Evolutionary conservation across 2,888 invertebrate genomes (phyloP).

Genomic region (Nysson spinosus): DNA sequence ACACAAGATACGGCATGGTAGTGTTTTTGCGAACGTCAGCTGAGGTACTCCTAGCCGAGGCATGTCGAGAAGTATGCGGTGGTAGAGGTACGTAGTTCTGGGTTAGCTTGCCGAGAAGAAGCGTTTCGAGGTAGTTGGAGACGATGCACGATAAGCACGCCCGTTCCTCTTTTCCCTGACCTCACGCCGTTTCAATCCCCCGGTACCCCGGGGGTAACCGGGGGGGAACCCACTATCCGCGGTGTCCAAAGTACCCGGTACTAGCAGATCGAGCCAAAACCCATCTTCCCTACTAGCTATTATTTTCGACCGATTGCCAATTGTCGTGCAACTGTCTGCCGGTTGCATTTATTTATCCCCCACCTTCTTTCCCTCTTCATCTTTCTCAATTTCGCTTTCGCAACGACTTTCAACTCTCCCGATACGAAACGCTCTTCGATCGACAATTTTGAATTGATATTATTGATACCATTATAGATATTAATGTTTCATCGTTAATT

Average conservation of each 20-base stretch:
- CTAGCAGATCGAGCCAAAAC: slow-evolving; percentile 35
- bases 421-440: too few relatives aligned
- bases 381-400: too few relatives aligned
- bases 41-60: slow-evolving; percentile 48
- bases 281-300: slow-evolving; percentile 32
- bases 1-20: slow-evolving; percentile 33
- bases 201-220: too few relatives aligned
- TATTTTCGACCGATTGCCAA: slow-evolving; percentile 64
- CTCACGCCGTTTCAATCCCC: slow-evolving; percentile 49
- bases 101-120: slow-evolving; percentile 41
- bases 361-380: too few relatives aligned
- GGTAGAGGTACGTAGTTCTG: slow-evolving; percentile 33
- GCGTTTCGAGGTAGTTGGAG: slow-evolving; percentile 63
- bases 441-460: too few relatives aligned
- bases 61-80: slow-evolving; percentile 44
- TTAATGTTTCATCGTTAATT: too few relatives aligned
- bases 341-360: too few relatives aligned
- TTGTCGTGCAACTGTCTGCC: slow-evolving; percentile 58
- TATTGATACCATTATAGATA: too few relatives aligned
- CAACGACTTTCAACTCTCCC: too few relatives aligned
- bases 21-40: slow-evolving; percentile 75
- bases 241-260: too few relatives aligned
- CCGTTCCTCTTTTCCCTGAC: slow-evolving; percentile 70
- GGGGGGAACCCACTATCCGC: too few relatives aligned
- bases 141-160: slow-evolving; percentile 77